Conservation (phyloP, 2,888 invertebrate species). For the Clusia tigrina region DNA sequence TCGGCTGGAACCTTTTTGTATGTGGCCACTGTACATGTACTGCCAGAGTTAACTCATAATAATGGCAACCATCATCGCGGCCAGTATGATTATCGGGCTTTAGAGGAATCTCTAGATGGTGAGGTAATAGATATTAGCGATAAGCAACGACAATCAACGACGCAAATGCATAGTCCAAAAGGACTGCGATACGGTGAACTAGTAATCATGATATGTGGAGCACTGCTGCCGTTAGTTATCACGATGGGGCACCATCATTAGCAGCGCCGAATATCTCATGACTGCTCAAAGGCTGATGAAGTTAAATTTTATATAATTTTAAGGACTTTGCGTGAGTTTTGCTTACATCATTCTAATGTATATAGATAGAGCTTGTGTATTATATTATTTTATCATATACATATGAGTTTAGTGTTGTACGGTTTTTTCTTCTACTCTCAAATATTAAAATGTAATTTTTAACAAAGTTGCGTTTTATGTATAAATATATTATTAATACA, state of each 20-base stretch:
- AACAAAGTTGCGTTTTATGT: too few species aligned
- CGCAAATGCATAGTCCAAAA: constrained; percentile 33
- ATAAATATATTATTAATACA: too few species aligned
- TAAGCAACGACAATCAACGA: constrained; percentile 22
- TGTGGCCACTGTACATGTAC: constrained; percentile 97
- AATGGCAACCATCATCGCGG: constrained; percentile 60
- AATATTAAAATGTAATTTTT: too few species aligned
- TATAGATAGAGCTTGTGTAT: too few species aligned
- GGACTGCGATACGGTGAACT: constrained; percentile 82
- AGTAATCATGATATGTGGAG: constrained; percentile 83
- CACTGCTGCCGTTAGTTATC: constrained; percentile 86
- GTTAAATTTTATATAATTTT: too few species aligned
- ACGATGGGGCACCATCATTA: constrained; percentile 92
- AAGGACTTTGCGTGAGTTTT: too few species aligned
- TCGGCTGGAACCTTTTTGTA: constrained; percentile 99
- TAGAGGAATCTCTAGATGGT: constrained; percentile 49
- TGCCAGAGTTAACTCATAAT: constrained; percentile 87
- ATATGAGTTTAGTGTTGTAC: too few species aligned
- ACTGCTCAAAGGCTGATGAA: too few species aligned
- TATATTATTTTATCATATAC: too few species aligned
- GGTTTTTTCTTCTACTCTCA: too few species aligned
- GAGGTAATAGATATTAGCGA: constrained; percentile 25
- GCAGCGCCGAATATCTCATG: too few species aligned
- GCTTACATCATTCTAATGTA: too few species aligned
- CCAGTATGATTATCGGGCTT: constrained; percentile 49